Evolutionary conservation across 1,140 invertebrate genomes (phyloP).

Genomic region (Aphaenogaster rudis): DNA sequence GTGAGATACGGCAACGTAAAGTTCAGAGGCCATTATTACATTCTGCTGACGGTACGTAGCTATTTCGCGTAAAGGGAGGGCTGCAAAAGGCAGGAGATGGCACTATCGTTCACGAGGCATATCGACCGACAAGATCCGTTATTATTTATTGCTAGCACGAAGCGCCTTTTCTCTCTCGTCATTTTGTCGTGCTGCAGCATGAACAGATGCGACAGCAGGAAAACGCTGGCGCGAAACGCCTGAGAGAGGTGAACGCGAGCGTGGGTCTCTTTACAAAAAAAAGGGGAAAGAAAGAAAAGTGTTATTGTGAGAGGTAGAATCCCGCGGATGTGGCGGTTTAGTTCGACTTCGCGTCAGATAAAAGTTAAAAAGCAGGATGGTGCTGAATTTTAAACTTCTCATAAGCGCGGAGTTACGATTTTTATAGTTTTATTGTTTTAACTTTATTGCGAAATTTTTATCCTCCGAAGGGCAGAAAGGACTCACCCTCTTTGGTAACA

Average conservation of each 20-base stretch:
- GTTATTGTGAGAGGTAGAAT: conserved; percentile 35
- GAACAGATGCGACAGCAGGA: conserved; percentile 41
- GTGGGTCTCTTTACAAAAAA: conserved; percentile 28
- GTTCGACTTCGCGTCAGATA: conserved; percentile 33
- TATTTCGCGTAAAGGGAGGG: conserved; percentile 44
- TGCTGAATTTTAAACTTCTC: conserved; percentile 56
- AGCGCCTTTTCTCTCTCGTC: conserved; percentile 44
- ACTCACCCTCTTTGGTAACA: not conserved
- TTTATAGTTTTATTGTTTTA: conserved; percentile 44
- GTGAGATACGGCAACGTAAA: conserved; percentile 74
- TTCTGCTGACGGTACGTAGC: conserved; percentile 63
- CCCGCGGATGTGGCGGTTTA: conserved; percentile 34
- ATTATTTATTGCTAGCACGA: conserved; percentile 70
- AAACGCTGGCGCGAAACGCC: conserved; percentile 19
- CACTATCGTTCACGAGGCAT: conserved; percentile 49
- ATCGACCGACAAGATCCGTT: conserved; percentile 60
- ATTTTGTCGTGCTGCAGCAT: conserved; percentile 21
- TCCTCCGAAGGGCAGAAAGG: not conserved
- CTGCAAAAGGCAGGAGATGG: conserved; percentile 43
- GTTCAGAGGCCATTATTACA: conserved; percentile 77
- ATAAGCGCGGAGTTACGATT: conserved; percentile 32
- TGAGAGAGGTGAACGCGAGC: conserved; percentile 20
- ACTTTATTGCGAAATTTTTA: conserved; percentile 56
- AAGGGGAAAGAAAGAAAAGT: not conserved
- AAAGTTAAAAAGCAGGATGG: conserved; percentile 55